These are phyloP conservation scores for Drosophila robusta DNA, from an alignment of 2,888 invertebrate genomes.

Conservation along the genomic window DNA sequence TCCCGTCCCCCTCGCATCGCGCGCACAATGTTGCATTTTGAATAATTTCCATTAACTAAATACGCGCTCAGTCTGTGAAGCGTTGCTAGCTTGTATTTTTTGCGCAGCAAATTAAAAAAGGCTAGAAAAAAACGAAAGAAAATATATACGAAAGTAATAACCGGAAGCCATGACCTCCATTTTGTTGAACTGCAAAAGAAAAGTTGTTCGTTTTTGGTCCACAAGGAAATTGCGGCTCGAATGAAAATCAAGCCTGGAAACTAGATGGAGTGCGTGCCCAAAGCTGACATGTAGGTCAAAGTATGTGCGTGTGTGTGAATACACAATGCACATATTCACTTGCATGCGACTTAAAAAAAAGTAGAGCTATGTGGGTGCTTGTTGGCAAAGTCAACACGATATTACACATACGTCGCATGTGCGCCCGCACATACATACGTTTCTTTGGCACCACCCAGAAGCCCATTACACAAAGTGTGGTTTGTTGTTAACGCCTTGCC, in stretches of 20 bases:
- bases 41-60: conserved; percentile 75
- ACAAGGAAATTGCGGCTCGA: conserved; percentile 63
- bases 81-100: conserved; percentile 24
- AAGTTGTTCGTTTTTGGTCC: conserved; percentile 34
- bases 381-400: conserved; percentile 67
- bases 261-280: conserved; percentile 49
- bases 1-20: neutral
- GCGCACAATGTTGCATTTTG: conserved; percentile 43
- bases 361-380: conserved; percentile 36
- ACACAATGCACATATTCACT: conserved; percentile 54
- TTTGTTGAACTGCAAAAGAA: conserved; percentile 24
- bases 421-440: conserved; percentile 22
- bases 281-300: conserved; percentile 49
- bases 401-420: conserved; percentile 54
- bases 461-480: conserved; percentile 75
- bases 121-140: conserved; percentile 17
- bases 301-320: conserved; percentile 34
- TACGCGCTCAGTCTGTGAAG: conserved; percentile 24
- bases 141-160: conserved; percentile 46
- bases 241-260: conserved; percentile 64
- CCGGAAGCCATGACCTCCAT: conserved; percentile 67
- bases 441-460: conserved; percentile 44
- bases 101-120: conserved; percentile 11
- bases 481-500: conserved; percentile 71
- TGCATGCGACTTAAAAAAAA: conserved; percentile 35